Conservation (phyloP, 2,888 invertebrate species). For the Watsonalla binaria region DNA sequence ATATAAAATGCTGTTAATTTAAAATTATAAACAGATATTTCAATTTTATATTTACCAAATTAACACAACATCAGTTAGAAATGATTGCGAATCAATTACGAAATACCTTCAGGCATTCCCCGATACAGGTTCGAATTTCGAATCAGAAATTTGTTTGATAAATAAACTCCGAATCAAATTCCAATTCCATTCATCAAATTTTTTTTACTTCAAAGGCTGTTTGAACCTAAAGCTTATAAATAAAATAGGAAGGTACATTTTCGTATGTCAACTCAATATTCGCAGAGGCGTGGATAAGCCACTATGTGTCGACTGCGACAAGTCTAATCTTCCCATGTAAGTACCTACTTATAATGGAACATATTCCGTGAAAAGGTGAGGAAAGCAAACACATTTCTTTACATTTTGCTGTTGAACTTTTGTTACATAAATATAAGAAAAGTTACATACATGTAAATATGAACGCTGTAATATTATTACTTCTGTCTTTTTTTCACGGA, state of each 20-base stretch:
- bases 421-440: no score
- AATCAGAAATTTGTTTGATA: not conserved
- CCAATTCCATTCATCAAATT: not conserved
- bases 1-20: no score
- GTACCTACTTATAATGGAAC: slow-evolving; percentile 17
- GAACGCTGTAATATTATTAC: no score
- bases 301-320: slow-evolving; percentile 27
- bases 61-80: no score
- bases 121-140: not conserved
- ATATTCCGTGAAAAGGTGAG: slow-evolving; percentile 8
- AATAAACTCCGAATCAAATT: not conserved
- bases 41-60: no score
- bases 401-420: not conserved
- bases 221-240: slow-evolving; percentile 2
- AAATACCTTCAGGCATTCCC: not conserved
- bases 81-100: not conserved
- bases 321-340: slow-evolving; percentile 17
- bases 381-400: slow-evolving; percentile 3
- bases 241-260: not conserved
- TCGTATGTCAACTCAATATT: slow-evolving; percentile 22
- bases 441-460: slow-evolving; percentile 2
- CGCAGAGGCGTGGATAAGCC: slow-evolving; percentile 28
- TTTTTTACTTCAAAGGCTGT: not conserved
- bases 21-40: no score
- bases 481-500: no score